Percentiles rank a stretch among this genome's conserved stretches.
phyloP scores from a whole-genome alignment of 2,113 vertebrate species.

The Hystrix brachyura region DNA sequence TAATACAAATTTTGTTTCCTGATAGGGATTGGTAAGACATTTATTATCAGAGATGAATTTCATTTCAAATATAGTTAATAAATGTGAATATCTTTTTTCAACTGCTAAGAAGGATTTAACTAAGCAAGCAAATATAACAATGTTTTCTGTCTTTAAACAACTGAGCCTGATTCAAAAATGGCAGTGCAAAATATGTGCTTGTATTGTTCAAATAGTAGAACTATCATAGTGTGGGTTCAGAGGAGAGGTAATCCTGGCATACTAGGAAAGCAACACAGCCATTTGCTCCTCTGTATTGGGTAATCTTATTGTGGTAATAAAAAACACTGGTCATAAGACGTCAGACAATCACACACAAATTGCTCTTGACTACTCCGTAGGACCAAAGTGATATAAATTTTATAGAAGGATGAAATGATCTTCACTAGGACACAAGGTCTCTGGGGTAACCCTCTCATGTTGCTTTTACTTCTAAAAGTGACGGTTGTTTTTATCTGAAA shows the following conservation, averaged over 20 bases:
- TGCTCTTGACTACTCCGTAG: slow-evolving; percentile 12
- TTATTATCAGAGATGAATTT: slow-evolving; percentile 56
- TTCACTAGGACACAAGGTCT: slow-evolving; percentile 11
- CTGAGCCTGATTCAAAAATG: slow-evolving; percentile 37
- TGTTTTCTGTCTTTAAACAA: slow-evolving; percentile 38
- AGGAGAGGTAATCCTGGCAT: slow-evolving; percentile 33
- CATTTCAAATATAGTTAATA: slow-evolving; percentile 71
- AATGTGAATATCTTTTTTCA: slow-evolving; percentile 54
- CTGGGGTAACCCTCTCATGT: background rate
- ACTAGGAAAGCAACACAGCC: background rate
- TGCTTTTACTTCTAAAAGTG: background rate
- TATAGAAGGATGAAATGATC: background rate
- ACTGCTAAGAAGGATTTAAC: slow-evolving; percentile 28
- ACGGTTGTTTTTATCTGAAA: background rate
- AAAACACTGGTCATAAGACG: background rate
- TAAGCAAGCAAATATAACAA: slow-evolving; percentile 33
- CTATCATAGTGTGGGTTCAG: background rate
- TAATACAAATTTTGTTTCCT: slow-evolving; percentile 47
- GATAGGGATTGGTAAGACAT: background rate
- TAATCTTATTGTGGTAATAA: background rate
- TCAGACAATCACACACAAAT: background rate
- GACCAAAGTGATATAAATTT: slow-evolving; percentile 8
- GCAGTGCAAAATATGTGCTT: background rate
- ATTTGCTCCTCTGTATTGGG: background rate
- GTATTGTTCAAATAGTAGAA: background rate